A percentile compares a stretch with the other conserved stretches of the same genome.
Evolutionary conservation across 2,888 invertebrate species (phyloP).

Genomic region (Serripes groenlandicus): DNA sequence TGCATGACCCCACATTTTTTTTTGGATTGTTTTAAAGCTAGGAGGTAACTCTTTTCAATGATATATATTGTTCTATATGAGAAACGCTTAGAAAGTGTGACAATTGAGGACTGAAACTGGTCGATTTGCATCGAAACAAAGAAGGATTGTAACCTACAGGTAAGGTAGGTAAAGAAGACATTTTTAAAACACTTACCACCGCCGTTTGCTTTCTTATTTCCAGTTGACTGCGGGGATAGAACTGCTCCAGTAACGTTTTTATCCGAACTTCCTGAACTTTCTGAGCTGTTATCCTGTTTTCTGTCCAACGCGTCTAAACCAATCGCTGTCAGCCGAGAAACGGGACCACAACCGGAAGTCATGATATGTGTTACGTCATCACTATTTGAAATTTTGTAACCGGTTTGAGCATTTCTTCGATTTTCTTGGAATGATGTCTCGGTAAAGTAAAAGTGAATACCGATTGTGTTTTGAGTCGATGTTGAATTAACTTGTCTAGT

Average conservation of each 20-base stretch:
- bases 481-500: constrained; percentile 31
- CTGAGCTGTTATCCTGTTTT: constrained; percentile 9
- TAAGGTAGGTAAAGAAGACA: no score
- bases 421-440: constrained; percentile 17
- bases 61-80: no score
- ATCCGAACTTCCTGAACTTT: not conserved
- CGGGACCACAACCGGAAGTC: constrained; percentile 15
- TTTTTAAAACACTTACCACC: no score
- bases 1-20: no score
- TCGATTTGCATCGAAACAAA: no score
- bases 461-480: not conserved
- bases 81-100: no score
- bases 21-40: no score
- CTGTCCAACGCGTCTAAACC: constrained; percentile 23
- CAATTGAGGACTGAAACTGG: no score
- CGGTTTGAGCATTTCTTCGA: constrained; percentile 7
- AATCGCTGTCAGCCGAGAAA: not conserved
- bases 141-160: no score
- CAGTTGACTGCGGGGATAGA: constrained; percentile 1
- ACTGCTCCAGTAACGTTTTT: constrained; percentile 18
- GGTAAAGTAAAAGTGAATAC: constrained; percentile 16
- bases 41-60: no score
- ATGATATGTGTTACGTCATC: constrained; percentile 18
- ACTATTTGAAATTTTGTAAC: constrained; percentile 4
- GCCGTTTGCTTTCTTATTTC: not conserved